phyloP scores from a whole-genome alignment of 2,113 vertebrate species.

The Gorsachius goisagi region DNA sequence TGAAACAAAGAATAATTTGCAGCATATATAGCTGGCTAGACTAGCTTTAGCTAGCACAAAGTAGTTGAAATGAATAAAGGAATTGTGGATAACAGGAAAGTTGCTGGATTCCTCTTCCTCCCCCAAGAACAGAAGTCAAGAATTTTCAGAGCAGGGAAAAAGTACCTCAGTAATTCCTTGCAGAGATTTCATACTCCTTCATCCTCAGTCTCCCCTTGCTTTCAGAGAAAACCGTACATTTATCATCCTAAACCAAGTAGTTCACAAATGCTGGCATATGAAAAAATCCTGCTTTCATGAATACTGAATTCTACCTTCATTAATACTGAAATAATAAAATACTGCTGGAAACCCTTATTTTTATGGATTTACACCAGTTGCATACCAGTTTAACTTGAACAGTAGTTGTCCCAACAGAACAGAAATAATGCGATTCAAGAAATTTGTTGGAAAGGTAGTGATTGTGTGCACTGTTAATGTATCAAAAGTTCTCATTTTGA shows the following conservation, averaged over 20 bases:
- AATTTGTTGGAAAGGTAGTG: not conserved
- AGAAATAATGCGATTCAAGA: not conserved
- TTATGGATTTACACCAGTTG: not conserved
- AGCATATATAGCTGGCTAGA: not conserved
- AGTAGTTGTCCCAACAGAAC: not conserved
- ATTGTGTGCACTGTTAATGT: not conserved
- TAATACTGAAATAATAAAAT: not conserved
- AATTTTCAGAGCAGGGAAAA: not conserved
- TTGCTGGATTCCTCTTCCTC: not conserved
- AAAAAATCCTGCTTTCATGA: not conserved
- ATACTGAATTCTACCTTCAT: not conserved
- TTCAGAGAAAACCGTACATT: not conserved
- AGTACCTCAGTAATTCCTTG: not conserved
- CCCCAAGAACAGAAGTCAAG: not conserved
- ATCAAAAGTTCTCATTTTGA: not conserved
- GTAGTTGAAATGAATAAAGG: not conserved
- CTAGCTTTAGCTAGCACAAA: not conserved
- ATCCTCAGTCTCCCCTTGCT: not conserved
- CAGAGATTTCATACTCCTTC: not conserved
- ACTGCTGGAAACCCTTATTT: not conserved
- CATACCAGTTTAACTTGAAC: not conserved
- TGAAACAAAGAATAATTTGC: not conserved
- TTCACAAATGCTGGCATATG: not conserved
- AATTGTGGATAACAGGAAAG: not conserved
- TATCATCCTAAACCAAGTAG: not conserved